Conservation (phyloP, 2,888 invertebrate species). For the Gasteruption jaculator region DNA sequence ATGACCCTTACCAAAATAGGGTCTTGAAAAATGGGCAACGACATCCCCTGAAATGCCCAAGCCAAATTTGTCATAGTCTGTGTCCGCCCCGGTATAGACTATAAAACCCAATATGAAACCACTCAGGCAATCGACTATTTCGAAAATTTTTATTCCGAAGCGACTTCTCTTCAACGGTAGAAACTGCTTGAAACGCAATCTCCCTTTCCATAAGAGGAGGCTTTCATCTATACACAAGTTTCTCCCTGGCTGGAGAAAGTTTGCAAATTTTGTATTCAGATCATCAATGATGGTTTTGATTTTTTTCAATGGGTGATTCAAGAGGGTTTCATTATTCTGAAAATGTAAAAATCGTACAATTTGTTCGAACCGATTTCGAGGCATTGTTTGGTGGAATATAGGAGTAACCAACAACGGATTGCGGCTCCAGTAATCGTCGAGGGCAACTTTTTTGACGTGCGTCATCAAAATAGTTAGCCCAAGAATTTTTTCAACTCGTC, state of each 20-base stretch:
- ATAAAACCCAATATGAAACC: conserved; percentile 10
- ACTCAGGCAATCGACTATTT: conserved; percentile 6
- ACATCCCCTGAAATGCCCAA: too few relatives aligned
- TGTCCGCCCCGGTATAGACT: too few relatives aligned
- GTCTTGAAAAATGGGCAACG: conserved; percentile 4
- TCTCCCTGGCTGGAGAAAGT: conserved; percentile 4
- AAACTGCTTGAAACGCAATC: conserved; percentile 10
- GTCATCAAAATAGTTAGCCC: too few relatives aligned
- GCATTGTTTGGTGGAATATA: too few relatives aligned
- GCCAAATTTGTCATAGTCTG: too few relatives aligned
- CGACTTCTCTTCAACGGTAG: too few relatives aligned
- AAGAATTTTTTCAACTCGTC: too few relatives aligned
- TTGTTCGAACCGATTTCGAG: too few relatives aligned
- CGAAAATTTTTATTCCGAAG: conserved; percentile 10
- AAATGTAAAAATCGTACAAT: conserved; percentile 13
- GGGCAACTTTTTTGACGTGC: too few relatives aligned
- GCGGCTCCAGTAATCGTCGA: too few relatives aligned
- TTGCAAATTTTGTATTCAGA: conserved; percentile 10
- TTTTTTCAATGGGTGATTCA: conserved; percentile 6
- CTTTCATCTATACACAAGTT: too few relatives aligned
- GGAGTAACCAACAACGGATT: too few relatives aligned
- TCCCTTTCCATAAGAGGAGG: conserved; percentile 12
- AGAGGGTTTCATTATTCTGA: conserved; percentile 4
- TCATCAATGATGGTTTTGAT: conserved; percentile 11
- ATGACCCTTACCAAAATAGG: neutral